Evolutionary conservation across 1,140 invertebrate species (phyloP), one percentile per base, ranked within the genome.

Genomic region (Polypedilum pembai): DNA sequence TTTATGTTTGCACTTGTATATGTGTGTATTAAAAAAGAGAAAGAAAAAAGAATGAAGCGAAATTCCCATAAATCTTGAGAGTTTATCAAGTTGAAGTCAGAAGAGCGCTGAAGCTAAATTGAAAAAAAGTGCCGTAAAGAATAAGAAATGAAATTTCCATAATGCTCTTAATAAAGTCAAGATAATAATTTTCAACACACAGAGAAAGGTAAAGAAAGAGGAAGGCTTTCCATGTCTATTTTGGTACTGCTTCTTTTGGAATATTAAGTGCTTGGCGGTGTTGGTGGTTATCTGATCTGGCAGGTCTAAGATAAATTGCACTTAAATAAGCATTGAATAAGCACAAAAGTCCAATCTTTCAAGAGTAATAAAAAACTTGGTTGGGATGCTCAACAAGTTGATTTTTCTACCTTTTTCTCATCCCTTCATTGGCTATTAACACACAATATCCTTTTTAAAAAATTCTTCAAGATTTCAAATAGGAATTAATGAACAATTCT

Each of bases 61-160:
- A 69, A 69, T 69, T 69, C 65, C 65, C 65, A 69, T 69, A 69
- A 69, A 69, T 69, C 65, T 69, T 69, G 18, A 69, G 65, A 69
- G 65, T 69, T 69, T 69, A 69, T 69, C 65, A 69, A 69, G 65
- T 69, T 21, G 65, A 69, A 69, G 65, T 69, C 65, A 69, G 65
- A 69, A 20, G n/a, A n/a, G 65, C 17, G 65, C 17, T 69, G 65
- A 69, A 69, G 65, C 17, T 56, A 69, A 69, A 69, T 69, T 69
- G 65, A 69, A 69, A 69, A 69, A 69, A 69, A 69, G 18, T 69
- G 65, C 65, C 20, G 17, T 21, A 20, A 21, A 33, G 24, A 33
- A 33, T 33, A 33, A 33, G 24, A 18, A 69, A 20, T 18, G 17
- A 69, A 69, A 69, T 69, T 69, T 69, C 20, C 65, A 20, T 69